Conservation (phyloP, 2,888 invertebrate species). For the Arenicola marina region DNA sequence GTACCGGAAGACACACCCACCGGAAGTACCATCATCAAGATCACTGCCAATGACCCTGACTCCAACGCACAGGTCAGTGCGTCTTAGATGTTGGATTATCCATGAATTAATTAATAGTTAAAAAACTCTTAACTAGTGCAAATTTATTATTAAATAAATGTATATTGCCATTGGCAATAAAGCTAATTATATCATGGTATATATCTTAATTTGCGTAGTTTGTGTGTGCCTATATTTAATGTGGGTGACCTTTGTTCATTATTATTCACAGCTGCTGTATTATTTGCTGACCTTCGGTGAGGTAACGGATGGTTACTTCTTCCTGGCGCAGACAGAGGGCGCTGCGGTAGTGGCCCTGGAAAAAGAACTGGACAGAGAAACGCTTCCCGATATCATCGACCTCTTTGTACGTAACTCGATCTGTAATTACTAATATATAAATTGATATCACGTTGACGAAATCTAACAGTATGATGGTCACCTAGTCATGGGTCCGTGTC, state of each 20-base stretch:
- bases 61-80: constrained; percentile 10
- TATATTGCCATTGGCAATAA: not conserved
- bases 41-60: constrained; percentile 17
- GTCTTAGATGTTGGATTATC: not conserved
- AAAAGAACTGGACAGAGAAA: not conserved
- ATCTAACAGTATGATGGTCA: too few species aligned
- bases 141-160: not conserved
- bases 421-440: too few species aligned
- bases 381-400: not conserved
- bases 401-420: not conserved
- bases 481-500: too few species aligned
- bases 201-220: not conserved
- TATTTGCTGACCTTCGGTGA: not conserved
- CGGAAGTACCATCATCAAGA: constrained; percentile 5
- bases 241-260: not conserved
- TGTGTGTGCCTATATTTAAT: not conserved
- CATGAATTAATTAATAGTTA: not conserved
- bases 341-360: not conserved
- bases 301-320: not conserved
- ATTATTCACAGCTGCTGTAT: not conserved
- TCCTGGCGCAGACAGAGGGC: not conserved
- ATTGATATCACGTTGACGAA: too few species aligned
- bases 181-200: not conserved
- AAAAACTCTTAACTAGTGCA: not conserved
- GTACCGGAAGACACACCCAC: constrained; percentile 9